These are phyloP conservation scores for Parazoanthus swiftii DNA, from an alignment of 92 coral and sea anemone species.

Conservation along the genomic window DNA sequence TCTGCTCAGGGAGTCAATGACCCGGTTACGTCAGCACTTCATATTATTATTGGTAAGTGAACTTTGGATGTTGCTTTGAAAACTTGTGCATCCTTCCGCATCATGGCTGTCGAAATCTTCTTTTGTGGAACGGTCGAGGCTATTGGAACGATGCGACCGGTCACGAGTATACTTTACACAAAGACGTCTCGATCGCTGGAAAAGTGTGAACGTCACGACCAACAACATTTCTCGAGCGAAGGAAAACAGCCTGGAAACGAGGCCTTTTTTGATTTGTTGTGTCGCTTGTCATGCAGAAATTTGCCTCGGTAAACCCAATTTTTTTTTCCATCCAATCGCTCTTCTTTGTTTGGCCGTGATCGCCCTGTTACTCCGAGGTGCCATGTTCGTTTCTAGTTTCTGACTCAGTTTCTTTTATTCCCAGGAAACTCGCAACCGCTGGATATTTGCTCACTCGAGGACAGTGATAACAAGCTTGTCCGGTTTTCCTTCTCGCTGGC, in stretches of 20 bases:
- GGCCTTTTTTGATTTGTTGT: background rate
- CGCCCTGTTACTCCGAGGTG: background rate
- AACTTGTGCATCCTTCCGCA: no score
- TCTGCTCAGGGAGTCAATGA: slow-evolving; percentile 79
- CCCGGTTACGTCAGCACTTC: slow-evolving; percentile 83
- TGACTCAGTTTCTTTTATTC: background rate
- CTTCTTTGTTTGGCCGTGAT: no score
- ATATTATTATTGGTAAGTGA: slow-evolving; percentile 70
- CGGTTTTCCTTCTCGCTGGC: slow-evolving; percentile 80
- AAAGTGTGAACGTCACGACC: no score
- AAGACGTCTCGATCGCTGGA: no score
- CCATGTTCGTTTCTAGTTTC: background rate
- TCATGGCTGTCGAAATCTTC: no score
- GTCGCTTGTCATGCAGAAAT: no score
- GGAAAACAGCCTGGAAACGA: background rate
- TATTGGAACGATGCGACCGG: no score
- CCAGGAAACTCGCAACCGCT: slow-evolving; percentile 72
- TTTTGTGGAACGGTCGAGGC: no score
- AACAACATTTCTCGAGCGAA: background rate
- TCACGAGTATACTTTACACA: no score
- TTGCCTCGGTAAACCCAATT: no score
- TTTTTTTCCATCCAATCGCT: no score
- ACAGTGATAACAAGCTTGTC: slow-evolving; percentile 62
- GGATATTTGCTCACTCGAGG: slow-evolving; percentile 79
- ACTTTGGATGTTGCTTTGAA: no score